Percentiles rank a stretch among this genome's conserved stretches.
phyloP scores from a whole-genome alignment of 1,140 invertebrate species.

The Lanistes nyassanus region DNA sequence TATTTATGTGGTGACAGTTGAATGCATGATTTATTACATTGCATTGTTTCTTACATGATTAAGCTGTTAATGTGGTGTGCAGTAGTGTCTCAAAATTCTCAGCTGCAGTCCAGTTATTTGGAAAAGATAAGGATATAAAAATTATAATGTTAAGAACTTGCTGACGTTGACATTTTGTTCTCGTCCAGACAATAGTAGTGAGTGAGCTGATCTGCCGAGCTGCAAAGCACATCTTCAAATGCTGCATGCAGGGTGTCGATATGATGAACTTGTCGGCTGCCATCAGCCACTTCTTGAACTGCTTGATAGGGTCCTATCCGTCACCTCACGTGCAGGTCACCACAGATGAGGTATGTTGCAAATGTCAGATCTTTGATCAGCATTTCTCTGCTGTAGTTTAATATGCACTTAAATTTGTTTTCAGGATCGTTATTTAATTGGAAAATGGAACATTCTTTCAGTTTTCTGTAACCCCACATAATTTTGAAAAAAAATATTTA shows the following conservation, averaged over 20 bases:
- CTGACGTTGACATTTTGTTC: slow-evolving; percentile 14
- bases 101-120: background rate
- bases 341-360: slow-evolving; percentile 74
- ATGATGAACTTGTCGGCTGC: slow-evolving; percentile 88
- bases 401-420: no score
- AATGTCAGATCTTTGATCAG: no score
- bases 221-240: slow-evolving; percentile 93
- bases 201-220: slow-evolving; percentile 87
- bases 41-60: no score
- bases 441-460: no score
- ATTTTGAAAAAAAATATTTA: no score
- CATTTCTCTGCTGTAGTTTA: no score
- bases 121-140: background rate
- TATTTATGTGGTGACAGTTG: no score
- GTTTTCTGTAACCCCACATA: no score
- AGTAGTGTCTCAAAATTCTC: no score
- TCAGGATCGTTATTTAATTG: no score
- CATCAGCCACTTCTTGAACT: slow-evolving; percentile 95
- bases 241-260: slow-evolving; percentile 90
- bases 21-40: no score
- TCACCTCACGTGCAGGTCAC: slow-evolving; percentile 57
- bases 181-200: slow-evolving; percentile 84
- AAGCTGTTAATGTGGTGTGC: no score
- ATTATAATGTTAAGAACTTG: background rate
- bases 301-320: slow-evolving; percentile 74